Percentiles rank a stretch among this genome's conserved stretches.
Conservation (phyloP, 1,140 invertebrate genomes). For the Lineus longissimus region DNA sequence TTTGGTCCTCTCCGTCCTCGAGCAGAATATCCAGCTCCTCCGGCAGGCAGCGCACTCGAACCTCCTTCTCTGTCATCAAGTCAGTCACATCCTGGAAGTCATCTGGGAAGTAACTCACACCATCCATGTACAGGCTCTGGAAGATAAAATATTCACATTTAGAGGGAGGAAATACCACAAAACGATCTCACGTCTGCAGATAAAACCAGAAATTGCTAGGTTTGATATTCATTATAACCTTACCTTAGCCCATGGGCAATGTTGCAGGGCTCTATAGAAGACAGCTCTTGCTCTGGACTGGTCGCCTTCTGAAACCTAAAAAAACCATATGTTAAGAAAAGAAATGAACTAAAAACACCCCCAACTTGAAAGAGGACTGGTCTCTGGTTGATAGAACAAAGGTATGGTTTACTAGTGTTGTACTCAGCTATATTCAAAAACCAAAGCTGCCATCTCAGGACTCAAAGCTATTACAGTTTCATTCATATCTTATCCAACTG, state of each 20-base stretch:
- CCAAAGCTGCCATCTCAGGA: too few species aligned
- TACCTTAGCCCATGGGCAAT: conserved; percentile 56
- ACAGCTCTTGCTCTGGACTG: conserved; percentile 43
- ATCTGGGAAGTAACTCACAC: conserved; percentile 41
- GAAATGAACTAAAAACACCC: too few species aligned
- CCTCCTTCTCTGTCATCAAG: conserved; percentile 55
- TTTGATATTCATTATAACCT: conserved; percentile 3
- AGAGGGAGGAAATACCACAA: too few species aligned
- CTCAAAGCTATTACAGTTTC: too few species aligned
- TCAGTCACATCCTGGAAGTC: conserved; percentile 49
- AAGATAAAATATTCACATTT: too few species aligned
- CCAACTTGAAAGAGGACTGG: too few species aligned
- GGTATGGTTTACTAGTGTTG: too few species aligned
- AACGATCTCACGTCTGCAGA: too few species aligned
- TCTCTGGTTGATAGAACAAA: too few species aligned
- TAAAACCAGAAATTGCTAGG: too few species aligned
- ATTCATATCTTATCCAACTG: too few species aligned
- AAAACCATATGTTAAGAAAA: conserved; percentile 17
- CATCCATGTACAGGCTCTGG: conserved; percentile 52
- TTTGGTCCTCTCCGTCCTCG: not conserved
- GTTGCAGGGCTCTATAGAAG: conserved; percentile 53
- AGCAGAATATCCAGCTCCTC: conserved; percentile 54
- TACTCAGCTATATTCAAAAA: too few species aligned
- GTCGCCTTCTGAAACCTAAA: conserved; percentile 33
- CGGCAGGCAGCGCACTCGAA: conserved; percentile 51